These are phyloP conservation scores for Blastobasis lacticolella DNA, from an alignment of 2,888 invertebrate genomes.

Conservation along the genomic window DNA sequence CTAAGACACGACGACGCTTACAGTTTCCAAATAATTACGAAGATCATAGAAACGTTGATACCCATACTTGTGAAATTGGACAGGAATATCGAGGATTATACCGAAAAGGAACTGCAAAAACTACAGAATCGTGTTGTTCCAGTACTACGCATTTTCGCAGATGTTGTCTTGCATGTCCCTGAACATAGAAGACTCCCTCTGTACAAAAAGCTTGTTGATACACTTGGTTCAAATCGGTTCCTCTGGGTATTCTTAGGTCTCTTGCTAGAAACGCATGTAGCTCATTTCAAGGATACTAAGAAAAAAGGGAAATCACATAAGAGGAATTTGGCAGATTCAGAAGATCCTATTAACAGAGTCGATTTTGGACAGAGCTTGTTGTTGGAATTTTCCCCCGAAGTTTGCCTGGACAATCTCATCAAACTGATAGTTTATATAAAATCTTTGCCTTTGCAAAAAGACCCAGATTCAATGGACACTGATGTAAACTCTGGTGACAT, in stretches of 20 bases:
- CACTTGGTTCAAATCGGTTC: slow-evolving; percentile 78
- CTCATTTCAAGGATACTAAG: slow-evolving; percentile 67
- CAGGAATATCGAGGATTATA: slow-evolving; percentile 44
- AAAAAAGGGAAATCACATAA: slow-evolving; percentile 39
- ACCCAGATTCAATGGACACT: slow-evolving; percentile 59
- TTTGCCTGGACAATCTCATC: slow-evolving; percentile 77
- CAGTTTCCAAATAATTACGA: slow-evolving; percentile 93
- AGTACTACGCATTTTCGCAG: slow-evolving; percentile 91
- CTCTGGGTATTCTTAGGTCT: slow-evolving; percentile 82
- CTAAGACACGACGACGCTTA: slow-evolving; percentile 95
- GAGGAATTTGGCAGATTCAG: slow-evolving; percentile 50
- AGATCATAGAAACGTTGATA: slow-evolving; percentile 91
- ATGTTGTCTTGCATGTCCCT: slow-evolving; percentile 93
- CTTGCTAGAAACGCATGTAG: slow-evolving; percentile 81
- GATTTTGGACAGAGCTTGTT: slow-evolving; percentile 81
- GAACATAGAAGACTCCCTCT: slow-evolving; percentile 90
- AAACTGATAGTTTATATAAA: slow-evolving; percentile 79
- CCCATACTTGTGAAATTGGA: slow-evolving; percentile 83
- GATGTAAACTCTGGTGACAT: slow-evolving; percentile 61
- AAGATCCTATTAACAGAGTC: slow-evolving; percentile 71
- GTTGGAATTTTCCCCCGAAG: slow-evolving; percentile 77
- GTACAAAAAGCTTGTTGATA: slow-evolving; percentile 84
- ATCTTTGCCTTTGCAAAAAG: slow-evolving; percentile 78
- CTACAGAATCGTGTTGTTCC: slow-evolving; percentile 71
- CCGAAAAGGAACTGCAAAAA: slow-evolving; percentile 48